Evolutionary conservation across 1,140 invertebrate species (phyloP).

Genomic region (Pachypeltis micranthus): DNA sequence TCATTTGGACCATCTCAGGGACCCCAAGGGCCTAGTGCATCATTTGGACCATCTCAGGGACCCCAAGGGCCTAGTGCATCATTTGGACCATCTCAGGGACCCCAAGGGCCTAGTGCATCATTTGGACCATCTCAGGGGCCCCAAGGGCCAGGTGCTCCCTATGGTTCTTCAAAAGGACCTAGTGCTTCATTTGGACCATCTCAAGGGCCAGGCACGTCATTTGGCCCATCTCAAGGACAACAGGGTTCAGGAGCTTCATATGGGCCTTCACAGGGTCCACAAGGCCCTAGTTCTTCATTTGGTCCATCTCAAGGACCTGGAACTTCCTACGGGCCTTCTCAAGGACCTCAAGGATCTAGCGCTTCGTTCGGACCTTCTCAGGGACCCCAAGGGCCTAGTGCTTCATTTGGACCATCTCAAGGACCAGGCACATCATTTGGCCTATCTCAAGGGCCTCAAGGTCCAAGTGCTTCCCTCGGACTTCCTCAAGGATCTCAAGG

Average conservation of each 20-base stretch:
- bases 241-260: slow-evolving; percentile 19
- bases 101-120: slow-evolving; percentile 22
- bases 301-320: slow-evolving; percentile 23
- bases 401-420: slow-evolving; percentile 22
- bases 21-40: slow-evolving; percentile 27
- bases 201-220: slow-evolving; percentile 24
- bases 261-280: slow-evolving; percentile 20
- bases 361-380: slow-evolving; percentile 21
- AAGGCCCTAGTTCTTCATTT: slow-evolving; percentile 24
- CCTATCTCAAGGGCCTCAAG: slow-evolving; percentile 24
- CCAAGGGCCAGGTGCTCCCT: slow-evolving; percentile 28
- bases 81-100: slow-evolving; percentile 20
- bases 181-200: slow-evolving; percentile 25
- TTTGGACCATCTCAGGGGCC: slow-evolving; percentile 24
- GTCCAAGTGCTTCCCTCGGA: slow-evolving; percentile 28
- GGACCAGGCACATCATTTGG: slow-evolving; percentile 21
- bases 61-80: slow-evolving; percentile 29
- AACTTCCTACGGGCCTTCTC: slow-evolving; percentile 25
- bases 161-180: slow-evolving; percentile 25
- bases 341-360: slow-evolving; percentile 24
- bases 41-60: slow-evolving; percentile 25
- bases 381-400: slow-evolving; percentile 24
- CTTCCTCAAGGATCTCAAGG: slow-evolving; percentile 24
- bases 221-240: slow-evolving; percentile 20
- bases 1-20: slow-evolving; percentile 17